Evolutionary conservation across 2,888 invertebrate genomes (phyloP).

Genomic region (Agrotis segetum): DNA sequence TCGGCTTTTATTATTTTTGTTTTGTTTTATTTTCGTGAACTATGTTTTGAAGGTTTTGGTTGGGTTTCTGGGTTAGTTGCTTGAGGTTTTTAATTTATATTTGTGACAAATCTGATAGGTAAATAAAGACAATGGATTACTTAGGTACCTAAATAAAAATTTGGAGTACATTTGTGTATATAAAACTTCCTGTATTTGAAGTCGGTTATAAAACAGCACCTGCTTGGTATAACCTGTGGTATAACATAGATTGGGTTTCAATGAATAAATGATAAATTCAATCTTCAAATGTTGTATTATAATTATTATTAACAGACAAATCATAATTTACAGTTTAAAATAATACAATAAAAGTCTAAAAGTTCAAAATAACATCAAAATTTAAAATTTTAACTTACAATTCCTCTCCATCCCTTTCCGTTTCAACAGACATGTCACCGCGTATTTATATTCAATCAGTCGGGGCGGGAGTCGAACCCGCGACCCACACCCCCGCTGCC

Average conservation of each 20-base stretch:
- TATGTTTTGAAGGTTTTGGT: slow-evolving; percentile 52
- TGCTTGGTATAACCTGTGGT: too few relatives aligned
- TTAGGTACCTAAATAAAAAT: background rate
- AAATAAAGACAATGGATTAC: background rate
- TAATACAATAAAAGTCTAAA: background rate
- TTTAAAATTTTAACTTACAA: slow-evolving; percentile 2
- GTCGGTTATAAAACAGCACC: too few relatives aligned
- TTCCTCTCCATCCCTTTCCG: slow-evolving; percentile 70
- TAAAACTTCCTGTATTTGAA: too few relatives aligned
- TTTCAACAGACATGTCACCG: slow-evolving; percentile 74
- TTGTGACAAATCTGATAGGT: slow-evolving; percentile 20
- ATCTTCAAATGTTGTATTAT: background rate
- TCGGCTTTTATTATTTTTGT: slow-evolving; percentile 47
- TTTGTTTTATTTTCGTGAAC: slow-evolving; percentile 50
- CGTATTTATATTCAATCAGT: slow-evolving; percentile 84
- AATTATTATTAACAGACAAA: background rate
- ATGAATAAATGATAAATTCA: background rate
- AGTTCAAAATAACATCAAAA: background rate
- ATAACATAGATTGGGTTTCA: too few relatives aligned
- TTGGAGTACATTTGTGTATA: background rate
- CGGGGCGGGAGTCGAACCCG: slow-evolving; percentile 79
- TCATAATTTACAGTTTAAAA: background rate
- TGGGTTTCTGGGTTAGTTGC: slow-evolving; percentile 19
- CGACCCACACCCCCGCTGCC: slow-evolving; percentile 76
- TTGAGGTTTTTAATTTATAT: slow-evolving; percentile 13